Evolutionary conservation across 1,140 invertebrate species (phyloP).

Genomic region (Pogonomyrmex californicus): DNA sequence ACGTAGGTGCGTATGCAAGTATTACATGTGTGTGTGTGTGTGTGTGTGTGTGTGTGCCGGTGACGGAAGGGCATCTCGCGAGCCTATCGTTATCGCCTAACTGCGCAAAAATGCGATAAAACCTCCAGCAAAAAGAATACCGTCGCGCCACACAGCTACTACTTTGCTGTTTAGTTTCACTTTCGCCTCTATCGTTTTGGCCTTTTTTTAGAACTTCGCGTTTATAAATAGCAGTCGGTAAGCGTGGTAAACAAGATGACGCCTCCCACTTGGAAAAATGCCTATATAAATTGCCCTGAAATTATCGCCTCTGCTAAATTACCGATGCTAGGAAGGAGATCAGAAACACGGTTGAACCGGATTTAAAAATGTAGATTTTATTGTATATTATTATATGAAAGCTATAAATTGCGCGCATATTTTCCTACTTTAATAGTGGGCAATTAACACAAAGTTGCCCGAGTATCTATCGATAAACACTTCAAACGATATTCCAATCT

Average conservation of each 20-base stretch:
- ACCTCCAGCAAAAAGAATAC: constrained; percentile 61
- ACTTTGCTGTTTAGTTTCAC: not conserved
- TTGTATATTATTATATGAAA: not conserved
- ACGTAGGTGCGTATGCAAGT: not conserved
- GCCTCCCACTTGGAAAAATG: constrained; percentile 59
- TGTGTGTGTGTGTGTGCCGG: constrained; percentile 62
- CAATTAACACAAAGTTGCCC: not conserved
- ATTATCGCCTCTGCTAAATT: not conserved
- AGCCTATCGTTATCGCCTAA: constrained; percentile 62
- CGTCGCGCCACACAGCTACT: constrained; percentile 4
- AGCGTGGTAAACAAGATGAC: constrained; percentile 57
- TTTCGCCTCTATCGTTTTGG: constrained; percentile 45
- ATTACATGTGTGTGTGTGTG: constrained; percentile 51
- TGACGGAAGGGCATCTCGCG: constrained; percentile 74
- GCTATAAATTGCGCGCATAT: not conserved
- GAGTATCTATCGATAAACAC: constrained; percentile 28
- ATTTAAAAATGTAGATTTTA: not conserved
- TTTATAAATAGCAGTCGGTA: constrained; percentile 31
- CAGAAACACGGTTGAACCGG: not conserved
- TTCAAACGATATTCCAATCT: constrained; percentile 15
- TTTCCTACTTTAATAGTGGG: not conserved
- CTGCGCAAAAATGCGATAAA: constrained; percentile 66
- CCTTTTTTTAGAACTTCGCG: constrained; percentile 23
- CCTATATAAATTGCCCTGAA: constrained; percentile 33
- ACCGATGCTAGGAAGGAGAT: not conserved